Conservation (phyloP, 2,797 vertebrate genomes). For the Capromys pilorides region DNA sequence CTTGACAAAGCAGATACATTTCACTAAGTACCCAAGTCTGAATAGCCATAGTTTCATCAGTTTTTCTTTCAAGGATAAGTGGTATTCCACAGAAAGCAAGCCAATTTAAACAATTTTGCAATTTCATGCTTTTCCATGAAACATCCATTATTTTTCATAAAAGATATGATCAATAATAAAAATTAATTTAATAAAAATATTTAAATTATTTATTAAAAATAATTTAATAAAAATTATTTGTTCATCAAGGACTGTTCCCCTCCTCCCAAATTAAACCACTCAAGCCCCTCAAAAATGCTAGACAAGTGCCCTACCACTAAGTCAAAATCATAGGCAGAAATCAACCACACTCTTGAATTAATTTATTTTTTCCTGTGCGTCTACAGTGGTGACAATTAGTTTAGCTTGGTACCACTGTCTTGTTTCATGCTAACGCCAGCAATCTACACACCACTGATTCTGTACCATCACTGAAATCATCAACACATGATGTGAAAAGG, state of each 20-base stretch:
- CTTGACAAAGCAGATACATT: not conserved
- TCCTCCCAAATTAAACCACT: not conserved
- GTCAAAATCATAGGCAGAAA: not conserved
- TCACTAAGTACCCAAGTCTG: conserved; percentile 21
- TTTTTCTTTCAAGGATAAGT: conserved; percentile 54
- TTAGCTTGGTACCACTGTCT: not conserved
- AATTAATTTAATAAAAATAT: conserved; percentile 18
- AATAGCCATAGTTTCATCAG: conserved; percentile 39
- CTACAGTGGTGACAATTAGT: not conserved
- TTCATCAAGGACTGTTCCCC: not conserved
- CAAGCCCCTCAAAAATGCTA: not conserved
- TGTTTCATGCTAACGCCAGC: conserved; percentile 1
- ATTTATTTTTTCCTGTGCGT: conserved; percentile 17
- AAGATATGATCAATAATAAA: not conserved
- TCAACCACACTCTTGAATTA: conserved; percentile 1
- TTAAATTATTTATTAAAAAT: no score
- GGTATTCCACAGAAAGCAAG: not conserved
- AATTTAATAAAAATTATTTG: conserved; percentile 1
- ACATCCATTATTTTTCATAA: conserved; percentile 34
- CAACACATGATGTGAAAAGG: not conserved
- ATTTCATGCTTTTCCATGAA: conserved; percentile 15
- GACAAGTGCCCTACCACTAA: not conserved
- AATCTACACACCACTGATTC: not conserved
- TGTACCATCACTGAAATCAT: not conserved
- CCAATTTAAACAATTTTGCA: conserved; percentile 47